Conservation (phyloP, 2,113 vertebrate species). For the Rutilus rutilus region DNA sequence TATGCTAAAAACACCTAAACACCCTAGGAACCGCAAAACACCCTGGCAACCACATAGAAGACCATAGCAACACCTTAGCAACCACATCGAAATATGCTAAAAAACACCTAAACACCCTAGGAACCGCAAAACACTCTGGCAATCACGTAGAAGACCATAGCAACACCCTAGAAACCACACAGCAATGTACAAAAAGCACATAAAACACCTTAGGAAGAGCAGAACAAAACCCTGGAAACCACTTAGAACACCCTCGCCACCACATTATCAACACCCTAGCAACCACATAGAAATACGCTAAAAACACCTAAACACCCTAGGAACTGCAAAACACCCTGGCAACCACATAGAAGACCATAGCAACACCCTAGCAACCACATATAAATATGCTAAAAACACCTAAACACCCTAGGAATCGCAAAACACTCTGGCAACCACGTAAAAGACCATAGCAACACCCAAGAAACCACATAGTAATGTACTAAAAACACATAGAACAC, state of each 20-base stretch:
- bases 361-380: not conserved
- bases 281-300: not conserved
- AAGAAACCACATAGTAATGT: not conserved
- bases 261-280: not conserved
- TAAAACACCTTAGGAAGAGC: not conserved
- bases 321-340: not conserved
- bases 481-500: not conserved
- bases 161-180: not conserved
- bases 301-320: not conserved
- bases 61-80: not conserved
- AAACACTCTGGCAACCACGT: not conserved
- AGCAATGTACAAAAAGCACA: not conserved
- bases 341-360: not conserved
- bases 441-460: not conserved
- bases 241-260: not conserved
- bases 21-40: not conserved
- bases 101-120: not conserved
- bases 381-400: not conserved
- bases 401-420: not conserved
- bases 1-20: not conserved
- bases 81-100: not conserved
- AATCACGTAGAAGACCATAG: not conserved
- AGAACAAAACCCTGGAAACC: not conserved
- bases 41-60: not conserved
- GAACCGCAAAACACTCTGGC: not conserved